Evolutionary conservation across 2,888 invertebrate species (phyloP), one percentile per base, ranked within the genome.

Genomic region (Drosophila neotestacea): DNA sequence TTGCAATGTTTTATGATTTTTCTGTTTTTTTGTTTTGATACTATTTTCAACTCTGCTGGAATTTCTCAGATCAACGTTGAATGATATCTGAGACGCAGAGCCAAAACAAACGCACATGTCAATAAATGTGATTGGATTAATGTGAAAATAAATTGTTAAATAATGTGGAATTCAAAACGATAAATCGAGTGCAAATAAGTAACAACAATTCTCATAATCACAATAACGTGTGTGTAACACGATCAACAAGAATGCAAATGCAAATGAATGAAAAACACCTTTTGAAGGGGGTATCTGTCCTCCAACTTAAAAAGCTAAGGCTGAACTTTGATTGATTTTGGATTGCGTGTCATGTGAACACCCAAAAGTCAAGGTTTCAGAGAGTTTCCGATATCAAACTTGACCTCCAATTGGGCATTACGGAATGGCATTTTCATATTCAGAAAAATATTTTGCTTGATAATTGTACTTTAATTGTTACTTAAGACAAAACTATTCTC

Each of bases 341-440:
- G 66, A 72, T 62, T 60, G 47, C 52, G 65, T 61, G 56, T 16
- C 48, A 50, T 63, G 44, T 67, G 50, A 56, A 70, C 73, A 64
- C 83, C 70, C 85, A 79, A 77, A 79, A 77, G 82, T 77, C 82
- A 85, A 82, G 82, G 82, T 70, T 64, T 66, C 42, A 11, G 59
- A 46, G 47, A 42, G 38, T 73, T 66, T 68, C 46, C 30, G 22
- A 44, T 63, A 55, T 50, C 70, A 27, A 51, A 60, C 51, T 67
- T 73, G 79, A 73, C 82, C 80, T 73, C 69, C 46, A 68, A 68
- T 61, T 51, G 42, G 22, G 62, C 51, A 61, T 69, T 50, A 58
- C 28, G 11, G 22, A 13, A 32, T 41, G 16, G 22, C 39, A 38
- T 9, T 52, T 67, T 2, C 16, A 32, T 13, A 5, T 36, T 6